Evolutionary conservation across 2,113 vertebrate species (phyloP).

Genomic region (Lasiurus borealis): DNA sequence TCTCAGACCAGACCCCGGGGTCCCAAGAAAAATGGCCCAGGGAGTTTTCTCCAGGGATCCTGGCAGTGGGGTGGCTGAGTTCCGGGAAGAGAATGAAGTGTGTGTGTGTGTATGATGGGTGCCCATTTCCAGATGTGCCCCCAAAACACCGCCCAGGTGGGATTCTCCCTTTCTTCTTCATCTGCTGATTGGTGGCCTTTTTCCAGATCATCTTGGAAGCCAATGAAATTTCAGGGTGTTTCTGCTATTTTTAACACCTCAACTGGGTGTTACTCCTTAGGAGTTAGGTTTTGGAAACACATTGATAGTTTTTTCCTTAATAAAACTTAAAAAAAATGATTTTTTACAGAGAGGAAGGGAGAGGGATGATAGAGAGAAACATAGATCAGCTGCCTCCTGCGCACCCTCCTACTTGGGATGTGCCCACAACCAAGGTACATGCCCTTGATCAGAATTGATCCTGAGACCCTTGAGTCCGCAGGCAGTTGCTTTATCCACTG

Average conservation of each 20-base stretch:
- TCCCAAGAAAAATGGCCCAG: background rate
- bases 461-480: too few relatives aligned
- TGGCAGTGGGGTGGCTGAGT: background rate
- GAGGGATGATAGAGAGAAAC: too few relatives aligned
- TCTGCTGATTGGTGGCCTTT: background rate
- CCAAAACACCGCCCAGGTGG: background rate
- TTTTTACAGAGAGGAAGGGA: too few relatives aligned
- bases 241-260: background rate
- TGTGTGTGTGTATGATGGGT: background rate
- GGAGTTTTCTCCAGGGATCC: background rate
- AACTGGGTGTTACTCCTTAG: background rate
- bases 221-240: background rate
- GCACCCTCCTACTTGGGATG: too few relatives aligned
- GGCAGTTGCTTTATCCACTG: too few relatives aligned
- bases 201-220: background rate
- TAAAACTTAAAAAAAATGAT: background rate
- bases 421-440: too few relatives aligned
- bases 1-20: background rate
- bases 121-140: background rate
- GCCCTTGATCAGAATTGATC: too few relatives aligned
- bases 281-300: background rate
- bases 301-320: background rate
- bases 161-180: background rate
- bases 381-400: too few relatives aligned
- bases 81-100: background rate